A percentile compares a stretch with the other conserved stretches of the same genome.
phyloP scores from a whole-genome alignment of 2,113 vertebrate species.

The Tympanuchus pallidicinctus region DNA sequence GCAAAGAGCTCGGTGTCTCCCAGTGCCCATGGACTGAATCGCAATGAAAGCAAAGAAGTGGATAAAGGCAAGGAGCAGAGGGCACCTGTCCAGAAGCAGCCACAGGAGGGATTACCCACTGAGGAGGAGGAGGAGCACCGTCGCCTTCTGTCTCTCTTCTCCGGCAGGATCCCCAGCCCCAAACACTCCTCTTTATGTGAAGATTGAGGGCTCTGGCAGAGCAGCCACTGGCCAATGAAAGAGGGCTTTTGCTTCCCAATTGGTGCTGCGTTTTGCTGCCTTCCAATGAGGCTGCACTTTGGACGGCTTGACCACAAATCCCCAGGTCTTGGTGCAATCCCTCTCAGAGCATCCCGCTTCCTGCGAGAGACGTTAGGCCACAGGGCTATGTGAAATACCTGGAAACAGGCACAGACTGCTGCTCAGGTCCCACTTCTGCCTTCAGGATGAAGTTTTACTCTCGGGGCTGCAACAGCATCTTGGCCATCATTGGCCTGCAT shows the following conservation, averaged over 20 bases:
- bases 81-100: background rate
- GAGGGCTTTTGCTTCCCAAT: background rate
- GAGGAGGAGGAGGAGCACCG: background rate
- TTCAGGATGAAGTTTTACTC: no score
- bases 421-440: no score
- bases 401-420: background rate
- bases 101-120: background rate
- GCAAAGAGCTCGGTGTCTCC: background rate
- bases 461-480: no score
- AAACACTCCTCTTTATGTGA: background rate
- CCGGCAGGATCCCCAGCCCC: background rate
- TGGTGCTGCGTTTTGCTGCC: background rate
- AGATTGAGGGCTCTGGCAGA: background rate
- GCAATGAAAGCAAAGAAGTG: background rate
- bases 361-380: constrained; percentile 28
- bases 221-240: background rate
- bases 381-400: constrained; percentile 16
- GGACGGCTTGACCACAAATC: background rate
- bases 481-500: no score
- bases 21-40: background rate
- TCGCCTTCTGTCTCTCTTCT: background rate
- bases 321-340: constrained; percentile 1
- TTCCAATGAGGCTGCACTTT: background rate
- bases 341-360: background rate
- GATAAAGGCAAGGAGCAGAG: background rate